These are phyloP conservation scores for Apodemus speciosus DNA, from an alignment of 2,113 vertebrate species.

Conservation along the genomic window DNA sequence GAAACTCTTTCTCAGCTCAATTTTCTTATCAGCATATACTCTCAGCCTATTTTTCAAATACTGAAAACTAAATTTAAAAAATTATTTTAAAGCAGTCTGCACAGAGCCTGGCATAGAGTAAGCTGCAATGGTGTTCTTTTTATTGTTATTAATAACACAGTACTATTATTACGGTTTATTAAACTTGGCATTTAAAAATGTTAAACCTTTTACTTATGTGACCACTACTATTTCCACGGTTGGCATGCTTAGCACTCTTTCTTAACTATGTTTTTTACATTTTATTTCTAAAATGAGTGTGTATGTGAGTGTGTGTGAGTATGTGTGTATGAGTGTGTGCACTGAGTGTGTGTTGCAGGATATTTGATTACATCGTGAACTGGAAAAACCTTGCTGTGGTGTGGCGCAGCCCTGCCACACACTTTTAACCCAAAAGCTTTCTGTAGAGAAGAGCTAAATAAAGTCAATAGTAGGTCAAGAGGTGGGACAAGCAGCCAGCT, in stretches of 20 bases:
- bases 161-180: background rate
- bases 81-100: background rate
- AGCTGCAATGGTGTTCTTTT: background rate
- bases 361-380: too few species aligned
- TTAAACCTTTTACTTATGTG: background rate
- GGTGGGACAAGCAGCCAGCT: too few species aligned
- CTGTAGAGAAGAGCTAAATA: too few species aligned
- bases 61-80: background rate
- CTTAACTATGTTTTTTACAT: background rate
- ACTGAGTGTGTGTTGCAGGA: too few species aligned
- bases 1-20: constrained; percentile 36
- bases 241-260: background rate
- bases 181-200: constrained; percentile 1
- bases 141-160: background rate
- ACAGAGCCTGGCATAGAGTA: background rate
- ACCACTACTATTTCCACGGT: background rate
- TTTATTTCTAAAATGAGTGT: background rate
- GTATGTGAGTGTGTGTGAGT: background rate
- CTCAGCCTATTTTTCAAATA: constrained; percentile 5
- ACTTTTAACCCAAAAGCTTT: too few species aligned
- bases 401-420: too few species aligned
- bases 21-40: constrained; percentile 19
- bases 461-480: too few species aligned
- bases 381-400: too few species aligned
- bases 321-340: background rate